Base-by-base conservation (phyloP, 2,113 vertebrate species). In the Microtus pennsylvanicus region DNA sequence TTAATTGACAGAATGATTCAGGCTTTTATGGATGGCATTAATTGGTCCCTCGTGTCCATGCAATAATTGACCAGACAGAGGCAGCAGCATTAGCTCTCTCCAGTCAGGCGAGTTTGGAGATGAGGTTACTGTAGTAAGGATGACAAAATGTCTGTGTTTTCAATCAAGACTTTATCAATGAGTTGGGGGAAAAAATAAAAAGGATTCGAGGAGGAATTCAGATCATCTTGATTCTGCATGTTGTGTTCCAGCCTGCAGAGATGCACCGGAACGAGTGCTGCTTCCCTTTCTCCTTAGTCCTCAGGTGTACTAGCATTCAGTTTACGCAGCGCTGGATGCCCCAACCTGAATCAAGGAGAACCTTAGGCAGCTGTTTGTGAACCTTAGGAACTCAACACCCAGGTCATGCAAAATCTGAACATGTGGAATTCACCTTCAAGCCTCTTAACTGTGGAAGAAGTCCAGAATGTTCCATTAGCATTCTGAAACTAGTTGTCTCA, bases 1-100 rank as follows among this genome's bases (percentile, higher is more conserved):
- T 99, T 99, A 99, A 99, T 99, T 99, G 99, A 99, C 99, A 99
- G 99, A 99, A 99, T 99, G 99, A 99, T 99, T 99, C 99, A 99
- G 98, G 99, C 99, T 99, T 99, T 99, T 98, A 98, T 99, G 99
- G 98, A 99, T 99, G 98, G 98, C 99, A 99, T 99, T 99, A 99
- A 99, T 99, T 99, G 99, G 99, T 99, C 99, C 99, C 99, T 98
- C 97, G 99, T 99, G 99, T 99, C 98, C 96, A 97, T 98, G 98
- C 98, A 99, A 98, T 98, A 99, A 99, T 99, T 99, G 98, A 99
- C 98, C 99, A 99, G 99, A 99, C 98, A 98, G 97, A 97, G 98
- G 98, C 97, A 98, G 98, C 98, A 98, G 98, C 98, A 98, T 98
- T 98, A 98, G 98, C 97, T 98, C 98, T 98, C 99, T 98, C 98